Evolutionary conservation across 2,113 vertebrate species (phyloP).

Genomic region (Orthonyx spaldingii): DNA sequence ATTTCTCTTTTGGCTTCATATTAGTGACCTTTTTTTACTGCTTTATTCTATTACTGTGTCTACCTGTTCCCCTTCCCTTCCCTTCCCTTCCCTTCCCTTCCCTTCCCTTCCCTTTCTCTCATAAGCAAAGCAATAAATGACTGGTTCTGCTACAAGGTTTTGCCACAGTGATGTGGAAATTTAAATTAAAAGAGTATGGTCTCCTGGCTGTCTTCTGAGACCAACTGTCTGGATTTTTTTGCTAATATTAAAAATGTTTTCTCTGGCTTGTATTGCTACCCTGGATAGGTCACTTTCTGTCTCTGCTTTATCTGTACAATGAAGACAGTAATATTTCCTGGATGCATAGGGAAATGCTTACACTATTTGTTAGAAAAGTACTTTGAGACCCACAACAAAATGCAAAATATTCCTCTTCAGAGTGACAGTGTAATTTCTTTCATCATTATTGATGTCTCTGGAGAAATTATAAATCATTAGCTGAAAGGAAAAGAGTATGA

Average conservation of each 20-base stretch:
- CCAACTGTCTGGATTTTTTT: not conserved
- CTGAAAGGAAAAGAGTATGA: constrained; percentile 14
- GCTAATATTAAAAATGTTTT: not conserved
- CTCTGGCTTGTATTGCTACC: not conserved
- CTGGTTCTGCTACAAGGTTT: not conserved
- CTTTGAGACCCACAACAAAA: not conserved
- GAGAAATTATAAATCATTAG: constrained; percentile 51
- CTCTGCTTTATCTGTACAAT: not conserved
- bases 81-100: no score
- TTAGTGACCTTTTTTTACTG: not conserved
- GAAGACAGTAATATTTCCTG: not conserved
- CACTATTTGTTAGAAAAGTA: not conserved
- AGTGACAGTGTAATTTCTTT: not conserved
- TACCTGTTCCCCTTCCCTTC: not conserved
- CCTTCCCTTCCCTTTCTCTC: not conserved
- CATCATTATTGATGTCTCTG: not conserved
- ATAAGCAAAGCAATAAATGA: not conserved
- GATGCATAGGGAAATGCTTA: not conserved
- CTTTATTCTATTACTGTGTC: not conserved
- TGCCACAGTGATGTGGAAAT: not conserved
- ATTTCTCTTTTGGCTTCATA: not conserved
- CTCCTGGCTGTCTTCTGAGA: not conserved
- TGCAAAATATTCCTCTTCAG: constrained; percentile 2
- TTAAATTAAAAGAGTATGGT: not conserved
- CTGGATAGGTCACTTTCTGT: not conserved